phyloP scores from a whole-genome alignment of 2,797 vertebrate species.

The Aldrovandia affinis region DNA sequence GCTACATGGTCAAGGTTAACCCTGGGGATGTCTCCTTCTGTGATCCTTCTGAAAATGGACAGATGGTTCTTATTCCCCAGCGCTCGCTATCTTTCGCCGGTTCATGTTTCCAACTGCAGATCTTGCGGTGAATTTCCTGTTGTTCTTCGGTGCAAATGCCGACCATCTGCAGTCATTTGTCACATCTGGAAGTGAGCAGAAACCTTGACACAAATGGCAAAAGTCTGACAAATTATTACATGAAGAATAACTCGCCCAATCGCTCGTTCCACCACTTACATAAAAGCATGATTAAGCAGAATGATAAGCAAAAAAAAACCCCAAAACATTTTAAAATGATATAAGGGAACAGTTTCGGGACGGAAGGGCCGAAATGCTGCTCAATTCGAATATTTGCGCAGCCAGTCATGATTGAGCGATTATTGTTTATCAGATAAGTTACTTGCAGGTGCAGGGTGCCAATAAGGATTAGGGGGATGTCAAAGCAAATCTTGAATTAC shows the following conservation, averaged over 20 bases:
- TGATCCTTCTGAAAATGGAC: constrained; percentile 8
- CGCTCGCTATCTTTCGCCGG: neutral
- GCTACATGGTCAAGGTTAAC: constrained; percentile 17
- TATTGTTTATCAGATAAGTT: neutral
- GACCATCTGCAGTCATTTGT: constrained; percentile 31
- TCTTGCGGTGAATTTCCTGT: constrained; percentile 24
- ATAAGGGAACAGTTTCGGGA: constrained; percentile 3
- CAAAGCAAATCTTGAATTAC: neutral
- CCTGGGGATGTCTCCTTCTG: neutral
- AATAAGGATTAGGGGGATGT: neutral
- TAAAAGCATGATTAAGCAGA: neutral
- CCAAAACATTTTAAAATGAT: neutral
- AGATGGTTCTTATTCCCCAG: constrained; percentile 17
- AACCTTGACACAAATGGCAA: constrained; percentile 8
- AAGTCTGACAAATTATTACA: constrained; percentile 11
- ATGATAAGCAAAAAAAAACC: neutral
- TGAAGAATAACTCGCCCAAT: neutral
- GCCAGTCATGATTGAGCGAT: neutral
- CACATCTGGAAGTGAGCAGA: constrained; percentile 20
- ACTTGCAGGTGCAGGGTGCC: neutral
- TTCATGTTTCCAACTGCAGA: constrained; percentile 11
- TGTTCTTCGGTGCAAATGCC: constrained; percentile 6
- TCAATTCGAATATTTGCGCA: constrained; percentile 15
- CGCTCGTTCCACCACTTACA: neutral
- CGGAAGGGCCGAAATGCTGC: neutral